Evolutionary conservation across 2,888 invertebrate genomes (phyloP), one percentile per base, ranked within the genome.

Genomic region (Cancer borealis): DNA sequence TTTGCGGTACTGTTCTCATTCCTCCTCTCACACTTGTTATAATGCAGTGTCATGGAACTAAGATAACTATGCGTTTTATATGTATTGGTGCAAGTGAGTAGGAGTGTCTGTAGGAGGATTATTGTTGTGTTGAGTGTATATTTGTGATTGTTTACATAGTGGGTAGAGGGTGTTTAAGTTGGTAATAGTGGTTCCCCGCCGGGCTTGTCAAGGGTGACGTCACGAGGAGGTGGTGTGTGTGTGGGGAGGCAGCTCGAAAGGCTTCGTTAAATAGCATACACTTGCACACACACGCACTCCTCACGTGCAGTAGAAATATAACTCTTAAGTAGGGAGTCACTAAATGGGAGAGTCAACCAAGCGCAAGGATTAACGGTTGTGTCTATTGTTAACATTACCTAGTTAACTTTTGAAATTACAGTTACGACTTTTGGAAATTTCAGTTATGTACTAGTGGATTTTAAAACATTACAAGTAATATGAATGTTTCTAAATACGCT

Each of bases 71-170:
- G 73, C 26, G 73, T 73, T 30, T 84, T 10, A 17, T 84, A 8
- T 84, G 84, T 30, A 17, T 30, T 84, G 8, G 12, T 30, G 39
- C 14, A 17, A 39, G 84, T 84, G 30, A 39, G 39, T 84, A 4
- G 8, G 84, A 84, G 39, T 39, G 3, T 12, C 3, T 84, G 30
- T 10, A 39, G 30, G 39, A 14, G 12, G 12, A 3, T 12, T 10
- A 3, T 84, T 39, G 10, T 2, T 14, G 30, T 84, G 39, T 12
- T 14, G 17, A n/a, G 39, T 6, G 12, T 30, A 84, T 84, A 39
- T 84, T 3, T 84, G 84, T 84, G 84, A 84, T 84, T 84, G 84
- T 84, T 84, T 84, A 84, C 84, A 84, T 84, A 84, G 84, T 84
- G 84, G 84, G 10, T 12, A 14, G 84, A 39, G 10, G 84, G 84